Evolutionary conservation across 2,113 vertebrate genomes (phyloP), one percentile per base, ranked within the genome.

Genomic region (Solenodon paradoxus): DNA sequence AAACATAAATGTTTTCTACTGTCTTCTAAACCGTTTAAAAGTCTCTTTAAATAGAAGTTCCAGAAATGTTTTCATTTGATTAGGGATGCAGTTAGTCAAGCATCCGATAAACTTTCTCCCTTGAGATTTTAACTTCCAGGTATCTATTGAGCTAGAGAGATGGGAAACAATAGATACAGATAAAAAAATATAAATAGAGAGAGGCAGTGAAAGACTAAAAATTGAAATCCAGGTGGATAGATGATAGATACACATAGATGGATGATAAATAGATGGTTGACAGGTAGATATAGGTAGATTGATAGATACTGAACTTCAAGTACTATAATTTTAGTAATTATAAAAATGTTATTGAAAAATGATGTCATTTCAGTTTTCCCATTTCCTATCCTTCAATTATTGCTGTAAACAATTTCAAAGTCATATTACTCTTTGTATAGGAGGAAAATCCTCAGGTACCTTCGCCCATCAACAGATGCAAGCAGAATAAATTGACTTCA

Each of bases 51-150:
- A 53, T n/a, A 35, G 51, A 63, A 69, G 9, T 64, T 71, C 9
- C 26, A 63, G 59, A 64, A 83, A 9, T 38, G 9, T 78, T 94
- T 95, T 64, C 2, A 32, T 59, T 57, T n/a, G 8, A 63, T 78
- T 94, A 66, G 24, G 28, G 32, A 16, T 32, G 9, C 17, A 77
- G 30, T 57, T 49, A 63, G 26, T 4, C 42, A 2, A 8, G 61
- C 7, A 90, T 86, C 40, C 75, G 51, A 53, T 90, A 77, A 77
- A 0, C 16, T 40, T 85, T 59, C 13, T 64, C 40, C 45, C 71
- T 90, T 71, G 61, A 11, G 63, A 49, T 57, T 95, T 92, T 88
- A 85, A 75, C 80, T 53, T 81, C 42, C 22, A 74, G 16, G 53
- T 26, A 32, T n/a, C 8, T 30, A 55, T 5, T 47, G 35, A 53